A percentile compares a stretch with the other conserved stretches of the same genome.
Evolutionary conservation across 2,113 vertebrate genomes (phyloP).

Genomic region (Haemorhous mexicanus): DNA sequence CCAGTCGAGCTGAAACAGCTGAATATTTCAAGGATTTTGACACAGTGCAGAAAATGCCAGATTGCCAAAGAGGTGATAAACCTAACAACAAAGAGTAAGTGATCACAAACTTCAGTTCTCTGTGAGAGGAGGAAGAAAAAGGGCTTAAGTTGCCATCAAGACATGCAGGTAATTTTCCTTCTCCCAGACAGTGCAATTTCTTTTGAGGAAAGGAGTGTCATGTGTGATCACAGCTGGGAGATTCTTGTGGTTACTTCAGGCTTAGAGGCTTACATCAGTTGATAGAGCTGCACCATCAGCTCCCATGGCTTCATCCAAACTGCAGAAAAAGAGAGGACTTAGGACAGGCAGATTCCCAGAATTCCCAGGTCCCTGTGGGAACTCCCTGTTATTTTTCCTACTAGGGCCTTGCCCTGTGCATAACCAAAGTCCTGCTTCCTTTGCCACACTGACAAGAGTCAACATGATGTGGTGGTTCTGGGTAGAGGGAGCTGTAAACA

Average conservation of each 20-base stretch:
- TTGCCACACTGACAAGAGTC: background rate
- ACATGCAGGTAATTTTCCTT: background rate
- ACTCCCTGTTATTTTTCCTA: background rate
- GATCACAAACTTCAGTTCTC: background rate
- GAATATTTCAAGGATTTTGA: background rate
- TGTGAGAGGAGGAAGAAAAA: background rate
- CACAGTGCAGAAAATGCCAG: background rate
- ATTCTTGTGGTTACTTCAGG: background rate
- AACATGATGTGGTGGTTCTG: background rate
- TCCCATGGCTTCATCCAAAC: background rate
- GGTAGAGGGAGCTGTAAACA: background rate
- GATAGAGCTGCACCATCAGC: background rate
- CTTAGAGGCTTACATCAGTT: background rate
- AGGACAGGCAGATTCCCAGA: background rate
- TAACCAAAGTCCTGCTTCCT: background rate
- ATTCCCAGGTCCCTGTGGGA: background rate
- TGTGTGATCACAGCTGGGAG: background rate
- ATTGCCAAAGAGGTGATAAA: background rate
- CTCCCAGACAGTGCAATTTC: background rate
- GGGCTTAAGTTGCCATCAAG: background rate
- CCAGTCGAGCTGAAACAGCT: background rate
- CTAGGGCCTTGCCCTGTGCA: background rate
- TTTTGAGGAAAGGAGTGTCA: background rate
- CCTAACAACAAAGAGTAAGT: background rate
- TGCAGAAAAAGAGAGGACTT: background rate